Base-by-base conservation (phyloP, 2,888 invertebrate genomes). In the Monopis laevigella region DNA sequence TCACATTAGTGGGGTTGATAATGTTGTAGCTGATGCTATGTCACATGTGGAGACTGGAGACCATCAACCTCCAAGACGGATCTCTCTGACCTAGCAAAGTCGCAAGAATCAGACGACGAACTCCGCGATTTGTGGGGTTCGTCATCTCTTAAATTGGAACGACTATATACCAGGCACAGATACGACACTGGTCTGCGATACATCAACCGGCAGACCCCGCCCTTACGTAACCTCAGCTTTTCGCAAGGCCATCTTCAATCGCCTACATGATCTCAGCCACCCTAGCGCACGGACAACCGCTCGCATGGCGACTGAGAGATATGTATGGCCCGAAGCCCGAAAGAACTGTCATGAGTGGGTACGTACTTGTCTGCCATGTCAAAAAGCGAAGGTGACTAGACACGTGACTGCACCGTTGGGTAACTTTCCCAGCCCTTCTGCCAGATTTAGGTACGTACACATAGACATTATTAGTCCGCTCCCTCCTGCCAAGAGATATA, bases 291-390 rank as follows among this genome's bases (percentile, higher is more conserved):
- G 26, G 7, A 27, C 35, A 7, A 17, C 41, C 18, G 30, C 38
- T 5, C 42, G 39, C 6, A 32, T 62, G 8, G 45, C 65, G 2
- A 32, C 51, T 0, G 36, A 53, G 27, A 53, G 56, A 2, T 65
- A 49, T 27, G 55, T 64, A 0, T 65, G 65, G 62, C 59, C 58
- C 2, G 40, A 40, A 2, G 54, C 65, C 2, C 51, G 55, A 2
- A 44, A 43, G 5, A 56, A 66, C 36, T 52, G 50, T 18, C 28
- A 48, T 1, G 14, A 35, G 1, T 62, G 59, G 59, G 45, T 51
- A 1, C 46, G 46, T 1, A 27, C 29, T 1, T 62, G 14, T 32
- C 1, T 62, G 59, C n/a, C n/a, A n/a, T n/a, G n/a, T n/a, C n/a
- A n/a, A n/a, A n/a, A n/a, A n/a, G n/a, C n/a, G n/a, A n/a, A n/a